phyloP scores from a whole-genome alignment of 2,113 vertebrate species.

The Ceyx margarethae region DNA sequence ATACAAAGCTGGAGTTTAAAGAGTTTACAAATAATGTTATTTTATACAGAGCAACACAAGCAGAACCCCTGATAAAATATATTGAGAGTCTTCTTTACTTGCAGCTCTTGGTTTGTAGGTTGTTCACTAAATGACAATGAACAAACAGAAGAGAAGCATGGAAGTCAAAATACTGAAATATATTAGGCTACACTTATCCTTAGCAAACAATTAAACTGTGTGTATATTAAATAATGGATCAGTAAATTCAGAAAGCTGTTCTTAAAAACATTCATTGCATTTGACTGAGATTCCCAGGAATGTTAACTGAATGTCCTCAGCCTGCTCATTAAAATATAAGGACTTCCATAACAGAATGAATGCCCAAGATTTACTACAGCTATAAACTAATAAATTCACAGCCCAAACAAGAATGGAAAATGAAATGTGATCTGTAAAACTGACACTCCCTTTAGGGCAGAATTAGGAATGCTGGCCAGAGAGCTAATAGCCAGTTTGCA shows the following conservation, averaged over 20 bases:
- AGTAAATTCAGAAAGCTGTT: neutral
- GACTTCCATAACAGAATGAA: neutral
- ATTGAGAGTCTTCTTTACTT: neutral
- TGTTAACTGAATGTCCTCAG: neutral
- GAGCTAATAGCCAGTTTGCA: neutral
- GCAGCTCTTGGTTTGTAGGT: neutral
- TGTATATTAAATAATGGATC: slow-evolving; percentile 12
- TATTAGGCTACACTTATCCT: neutral
- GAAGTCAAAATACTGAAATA: neutral
- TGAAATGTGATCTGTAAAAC: neutral
- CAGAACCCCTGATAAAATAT: neutral
- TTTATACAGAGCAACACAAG: neutral
- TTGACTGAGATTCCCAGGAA: neutral
- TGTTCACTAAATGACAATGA: neutral
- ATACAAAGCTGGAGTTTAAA: neutral
- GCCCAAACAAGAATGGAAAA: neutral
- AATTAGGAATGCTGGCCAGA: neutral
- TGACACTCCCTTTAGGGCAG: neutral
- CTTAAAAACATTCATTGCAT: neutral
- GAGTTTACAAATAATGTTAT: neutral
- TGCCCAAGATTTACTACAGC: neutral
- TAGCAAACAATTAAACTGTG: slow-evolving; percentile 31
- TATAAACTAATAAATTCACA: neutral
- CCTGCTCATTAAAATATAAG: neutral
- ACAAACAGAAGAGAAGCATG: neutral